Base-by-base conservation (phyloP, 2,113 vertebrate genomes). In the Zosterops japonicus region DNA sequence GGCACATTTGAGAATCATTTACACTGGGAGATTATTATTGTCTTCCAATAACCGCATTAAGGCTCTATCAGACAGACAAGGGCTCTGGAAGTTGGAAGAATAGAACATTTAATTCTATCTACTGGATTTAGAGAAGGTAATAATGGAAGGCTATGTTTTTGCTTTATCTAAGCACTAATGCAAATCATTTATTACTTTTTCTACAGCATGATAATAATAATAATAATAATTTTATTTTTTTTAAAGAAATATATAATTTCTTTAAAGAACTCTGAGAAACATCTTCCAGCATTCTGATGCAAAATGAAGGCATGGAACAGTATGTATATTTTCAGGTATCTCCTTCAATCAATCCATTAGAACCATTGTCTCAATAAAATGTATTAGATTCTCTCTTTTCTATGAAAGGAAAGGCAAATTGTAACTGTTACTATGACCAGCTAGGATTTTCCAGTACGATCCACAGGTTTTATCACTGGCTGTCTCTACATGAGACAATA, bases 31-130 rank as follows among this genome's bases (percentile, higher is more conserved):
- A 94, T 91, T 23, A 79, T 91, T 95, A 88, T 91, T 94, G 71
- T 55, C 29, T 78, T 94, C 76, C 89, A 95, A 96, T 83, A 94
- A 93, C 64, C 14, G 61, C 93, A 76, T 87, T 90, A 85, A 65
- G 68, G 41, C 42, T 82, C 39, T 85, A 46, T 77, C 56, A 83
- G 35, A 67, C 44, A 90, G 14, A 72, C 16, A 75, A 75, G 41
- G 33, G 3, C 11, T 83, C 41, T 25, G 50, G 56, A 89, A 90
- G 20, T 23, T 49, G 29, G 47, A 77, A 72, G 87, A 92, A 90
- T 24, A 87, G 46, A 74, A 75, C 19, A 33, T 69, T 83, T 56
- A 56, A 22, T 72, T 90, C 46, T 25, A 16, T 41, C 46, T 69
- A 42, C 10, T n/a, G 87, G 35, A 81, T 68, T 80, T 75, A 81